Percentiles rank a stretch among this genome's conserved stretches.
These are phyloP conservation scores for Cottus gobio DNA, from an alignment of 2,113 vertebrate species.

Conservation along the genomic window DNA sequence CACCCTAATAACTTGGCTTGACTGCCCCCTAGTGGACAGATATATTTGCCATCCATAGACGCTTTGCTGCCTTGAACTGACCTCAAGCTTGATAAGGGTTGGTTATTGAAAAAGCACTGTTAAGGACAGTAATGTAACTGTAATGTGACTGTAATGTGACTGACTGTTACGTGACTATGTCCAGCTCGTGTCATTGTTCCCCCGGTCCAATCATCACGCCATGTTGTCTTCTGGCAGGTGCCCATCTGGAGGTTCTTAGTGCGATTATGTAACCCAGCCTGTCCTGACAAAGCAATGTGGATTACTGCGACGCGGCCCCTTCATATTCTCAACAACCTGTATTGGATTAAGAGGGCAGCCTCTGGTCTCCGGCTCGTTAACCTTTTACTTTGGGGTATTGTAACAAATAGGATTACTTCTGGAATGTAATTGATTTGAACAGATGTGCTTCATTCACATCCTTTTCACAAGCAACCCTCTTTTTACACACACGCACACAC, in stretches of 20 bases:
- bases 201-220: neutral
- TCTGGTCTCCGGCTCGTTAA: conserved; percentile 17
- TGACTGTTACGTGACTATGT: neutral
- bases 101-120: neutral
- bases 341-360: conserved; percentile 58
- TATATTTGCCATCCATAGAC: conserved; percentile 7
- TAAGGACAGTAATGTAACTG: neutral
- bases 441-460: neutral
- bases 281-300: conserved; percentile 61
- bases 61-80: neutral
- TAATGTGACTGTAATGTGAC: neutral
- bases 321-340: conserved; percentile 45
- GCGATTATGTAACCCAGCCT: conserved; percentile 51
- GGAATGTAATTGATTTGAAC: neutral
- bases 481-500: neutral
- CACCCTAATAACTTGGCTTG: conserved; percentile 32
- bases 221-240: conserved; percentile 29
- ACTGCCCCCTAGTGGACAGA: conserved; percentile 67
- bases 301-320: conserved; percentile 47
- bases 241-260: conserved; percentile 47
- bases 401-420: neutral
- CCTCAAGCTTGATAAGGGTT: neutral
- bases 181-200: neutral
- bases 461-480: neutral
- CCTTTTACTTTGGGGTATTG: neutral